Base-by-base conservation (phyloP, 53 echinoderm and acorn worm species). In the Holothuria scabra region DNA sequence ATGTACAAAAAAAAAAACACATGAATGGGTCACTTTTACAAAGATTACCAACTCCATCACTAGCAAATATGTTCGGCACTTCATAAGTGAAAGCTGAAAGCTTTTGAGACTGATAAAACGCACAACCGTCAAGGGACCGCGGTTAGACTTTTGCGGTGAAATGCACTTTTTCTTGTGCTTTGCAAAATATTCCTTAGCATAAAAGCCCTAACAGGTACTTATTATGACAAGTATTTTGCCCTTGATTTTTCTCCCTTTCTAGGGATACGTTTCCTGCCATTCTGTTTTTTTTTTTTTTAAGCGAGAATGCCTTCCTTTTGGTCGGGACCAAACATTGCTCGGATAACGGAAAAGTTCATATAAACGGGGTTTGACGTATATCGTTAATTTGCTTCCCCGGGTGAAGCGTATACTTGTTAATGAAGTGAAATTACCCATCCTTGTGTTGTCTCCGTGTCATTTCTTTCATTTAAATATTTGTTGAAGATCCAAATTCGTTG, bases 11-110 rank as follows among this genome's bases (percentile, higher is more conserved):
- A n/a, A n/a, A n/a, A n/a, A n/a, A n/a, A n/a, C n/a, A n/a, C n/a
- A 82, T 81, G 31, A 88, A 66, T 24, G 82, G 82, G 63, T 91
- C 88, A 23, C 59, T 91, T 86, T 83, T 58, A 41, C 79, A 84
- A 29, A 84, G 80, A 20, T 82, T 83, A 66, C 85, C 84, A 49
- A 88, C 38, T 59, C 85, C 62, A 76, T 84, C 85, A 60, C 59
- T 46, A 33, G 76, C 66, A 69, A 87, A 87, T 78, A 75, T 59
- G 35, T 49, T 72, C 20, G 87, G 75, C 55, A 90, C 82, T 46
- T 90, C 67, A 38, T 46, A 28, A 60, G 56, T 69, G 66, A 87
- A 87, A 26, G 4, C 34, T 32, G 61, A 37, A 7, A 63, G 34
- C 28, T 76, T 52, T 76, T 22, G 4, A 76, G 49, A 48, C 25